Conservation (phyloP, 37 sponge, comb jelly and placozoan genomes). For the Cladorhizidae sp. region DNA sequence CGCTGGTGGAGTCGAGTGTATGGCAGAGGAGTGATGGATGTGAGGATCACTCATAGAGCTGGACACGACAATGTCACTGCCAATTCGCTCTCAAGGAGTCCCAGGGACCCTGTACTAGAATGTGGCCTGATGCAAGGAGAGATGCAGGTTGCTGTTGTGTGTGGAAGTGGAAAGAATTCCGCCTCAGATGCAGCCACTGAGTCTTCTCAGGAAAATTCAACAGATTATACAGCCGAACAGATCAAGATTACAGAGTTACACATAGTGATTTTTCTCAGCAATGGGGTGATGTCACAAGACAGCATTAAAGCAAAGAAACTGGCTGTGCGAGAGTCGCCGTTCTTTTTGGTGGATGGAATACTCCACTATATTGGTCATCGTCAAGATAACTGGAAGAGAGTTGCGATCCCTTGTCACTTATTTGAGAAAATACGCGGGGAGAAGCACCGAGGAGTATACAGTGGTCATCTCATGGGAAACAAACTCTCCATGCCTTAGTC, state of each 20-base stretch:
- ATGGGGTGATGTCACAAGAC: constrained; percentile 43
- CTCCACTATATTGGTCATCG: constrained; percentile 42
- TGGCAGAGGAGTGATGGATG: too few relatives aligned
- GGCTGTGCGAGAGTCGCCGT: background rate
- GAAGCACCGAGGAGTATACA: constrained; percentile 36
- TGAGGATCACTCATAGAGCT: too few relatives aligned
- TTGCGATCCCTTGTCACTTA: constrained; percentile 39
- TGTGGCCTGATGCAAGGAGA: too few relatives aligned
- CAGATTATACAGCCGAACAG: background rate
- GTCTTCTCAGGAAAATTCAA: background rate
- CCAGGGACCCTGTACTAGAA: too few relatives aligned
- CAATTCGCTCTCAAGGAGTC: too few relatives aligned
- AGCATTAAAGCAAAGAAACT: constrained; percentile 12
- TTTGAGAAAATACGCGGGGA: constrained; percentile 27
- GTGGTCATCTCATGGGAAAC: constrained; percentile 55
- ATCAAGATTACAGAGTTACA: constrained; percentile 11
- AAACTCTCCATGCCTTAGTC: constrained; percentile 11
- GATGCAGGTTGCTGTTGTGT: too few relatives aligned
- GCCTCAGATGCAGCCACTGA: too few relatives aligned
- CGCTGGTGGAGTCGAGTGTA: constrained; percentile 66
- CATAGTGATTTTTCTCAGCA: constrained; percentile 21
- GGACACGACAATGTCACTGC: too few relatives aligned
- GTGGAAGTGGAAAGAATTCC: too few relatives aligned
- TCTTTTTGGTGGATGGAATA: constrained; percentile 34
- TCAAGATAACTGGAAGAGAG: constrained; percentile 19